A percentile compares a stretch with the other conserved stretches of the same genome.
Conservation (phyloP, 1,140 invertebrate genomes). For the Drosophila fuyamai region DNA sequence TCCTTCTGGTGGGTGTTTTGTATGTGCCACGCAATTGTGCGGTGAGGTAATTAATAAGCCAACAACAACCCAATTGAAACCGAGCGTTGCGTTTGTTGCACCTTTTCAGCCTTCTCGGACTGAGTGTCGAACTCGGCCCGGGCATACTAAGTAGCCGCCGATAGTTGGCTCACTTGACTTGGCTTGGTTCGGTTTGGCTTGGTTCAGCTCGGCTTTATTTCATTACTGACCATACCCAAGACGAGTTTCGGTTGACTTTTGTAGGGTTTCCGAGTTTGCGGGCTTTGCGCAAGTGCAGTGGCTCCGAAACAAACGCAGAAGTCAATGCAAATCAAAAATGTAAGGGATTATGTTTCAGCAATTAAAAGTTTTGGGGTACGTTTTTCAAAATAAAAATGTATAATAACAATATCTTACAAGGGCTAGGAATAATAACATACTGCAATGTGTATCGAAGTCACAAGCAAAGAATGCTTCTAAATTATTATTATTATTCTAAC, state of each 20-base stretch:
- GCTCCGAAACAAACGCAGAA: constrained; percentile 30
- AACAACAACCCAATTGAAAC: constrained; percentile 66
- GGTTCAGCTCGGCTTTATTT: constrained; percentile 38
- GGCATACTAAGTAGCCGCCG: constrained; percentile 71
- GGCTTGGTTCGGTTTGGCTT: background rate
- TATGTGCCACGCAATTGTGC: constrained; percentile 76
- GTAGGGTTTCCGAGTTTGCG: constrained; percentile 38
- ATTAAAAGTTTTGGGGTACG: constrained; percentile 1
- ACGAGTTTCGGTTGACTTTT: constrained; percentile 64
- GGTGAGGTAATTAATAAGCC: constrained; percentile 82
- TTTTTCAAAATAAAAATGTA: background rate
- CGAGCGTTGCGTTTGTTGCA: constrained; percentile 52
- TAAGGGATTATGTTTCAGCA: constrained; percentile 12
- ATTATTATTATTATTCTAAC: too few relatives aligned
- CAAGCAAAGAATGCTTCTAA: too few relatives aligned
- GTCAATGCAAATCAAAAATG: constrained; percentile 12
- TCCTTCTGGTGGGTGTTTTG: constrained; percentile 53
- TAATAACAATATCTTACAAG: too few relatives aligned
- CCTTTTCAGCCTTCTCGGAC: constrained; percentile 14
- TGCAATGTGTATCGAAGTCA: too few relatives aligned
- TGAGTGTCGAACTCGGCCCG: constrained; percentile 52
- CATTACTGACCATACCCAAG: constrained; percentile 79
- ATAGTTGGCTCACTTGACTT: constrained; percentile 44
- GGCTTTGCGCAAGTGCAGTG: constrained; percentile 48
- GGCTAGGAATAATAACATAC: too few relatives aligned